phyloP scores from a whole-genome alignment of 2,888 invertebrate species.

The Clostera curtula region DNA sequence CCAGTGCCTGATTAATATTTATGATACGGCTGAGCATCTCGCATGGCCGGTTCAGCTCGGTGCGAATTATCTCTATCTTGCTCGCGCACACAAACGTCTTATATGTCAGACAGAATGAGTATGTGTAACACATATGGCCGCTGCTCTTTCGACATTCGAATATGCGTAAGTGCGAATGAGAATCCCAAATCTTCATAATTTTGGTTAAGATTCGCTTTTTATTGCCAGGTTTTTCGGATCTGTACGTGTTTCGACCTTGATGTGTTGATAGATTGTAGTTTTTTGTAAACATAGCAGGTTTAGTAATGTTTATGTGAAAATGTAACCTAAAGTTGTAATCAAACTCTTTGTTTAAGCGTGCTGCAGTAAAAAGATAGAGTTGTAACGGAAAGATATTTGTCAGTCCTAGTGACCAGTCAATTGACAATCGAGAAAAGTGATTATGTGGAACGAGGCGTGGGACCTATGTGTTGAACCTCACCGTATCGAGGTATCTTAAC shows the following conservation, averaged over 20 bases:
- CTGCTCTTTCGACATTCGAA: slow-evolving; percentile 56
- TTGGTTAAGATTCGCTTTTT: slow-evolving; percentile 46
- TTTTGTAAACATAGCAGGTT: slow-evolving; percentile 22
- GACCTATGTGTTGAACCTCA: slow-evolving; percentile 60
- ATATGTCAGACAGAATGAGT: slow-evolving; percentile 39
- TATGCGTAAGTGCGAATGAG: slow-evolving; percentile 68
- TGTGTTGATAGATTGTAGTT: slow-evolving; percentile 19
- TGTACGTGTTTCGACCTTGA: slow-evolving; percentile 32
- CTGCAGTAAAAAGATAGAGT: too few species aligned
- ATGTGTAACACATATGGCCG: slow-evolving; percentile 44
- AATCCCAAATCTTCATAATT: slow-evolving; percentile 66
- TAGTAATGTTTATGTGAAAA: too few species aligned
- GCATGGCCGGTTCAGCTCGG: slow-evolving; percentile 69
- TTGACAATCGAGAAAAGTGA: slow-evolving; percentile 40
- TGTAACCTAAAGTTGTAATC: too few species aligned
- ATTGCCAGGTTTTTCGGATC: slow-evolving; percentile 29
- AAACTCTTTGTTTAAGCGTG: too few species aligned
- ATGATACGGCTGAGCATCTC: slow-evolving; percentile 74
- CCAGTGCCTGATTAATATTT: slow-evolving; percentile 76
- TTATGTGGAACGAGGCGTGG: slow-evolving; percentile 62
- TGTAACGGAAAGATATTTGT: slow-evolving; percentile 26
- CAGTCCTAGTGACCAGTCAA: slow-evolving; percentile 35
- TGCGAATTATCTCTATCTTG: slow-evolving; percentile 60
- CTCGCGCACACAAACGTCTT: slow-evolving; percentile 38
- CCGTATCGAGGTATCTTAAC: slow-evolving; percentile 69